Base-by-base conservation (phyloP, 2,113 vertebrate species). In the Atherinomorus stipes region DNA sequence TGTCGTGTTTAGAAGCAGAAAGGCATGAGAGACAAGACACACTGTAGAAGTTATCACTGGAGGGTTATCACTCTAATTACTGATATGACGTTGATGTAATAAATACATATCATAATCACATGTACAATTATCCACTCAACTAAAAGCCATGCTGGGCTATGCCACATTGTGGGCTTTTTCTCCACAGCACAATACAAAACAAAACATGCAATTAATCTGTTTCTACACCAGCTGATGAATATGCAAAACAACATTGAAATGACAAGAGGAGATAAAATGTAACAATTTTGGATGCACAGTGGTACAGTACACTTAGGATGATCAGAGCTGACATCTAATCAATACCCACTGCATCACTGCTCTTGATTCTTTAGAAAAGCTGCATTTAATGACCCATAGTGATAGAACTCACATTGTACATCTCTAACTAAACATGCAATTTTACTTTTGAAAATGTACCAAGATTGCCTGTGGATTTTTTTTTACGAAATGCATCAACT, bases 121-220 rank as follows among this genome's bases (percentile, higher is more conserved):
- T 74, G 34, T 71, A 78, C 61, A 77, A 78, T 83, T 78, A 77
- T 22, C 58, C 60, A 60, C 64, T 74, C 47, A 60, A 11, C 22
- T 49, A 56, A 64, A 69, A 37, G 50, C 21, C 56, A 63, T 22
- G 61, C 60, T 56, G 60, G 1, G 37, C 31, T 28, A 26, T 49
- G 61, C 53, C 42, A 67, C 49, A 73, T 6, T 38, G 23, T 53
- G 49, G 23, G 40, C 11, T 56, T 50, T 67, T 63, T 51, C 45
- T 54, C 18, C 64, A 56, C 49, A 75, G 66, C 18, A 51, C 54
- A 23, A 47, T 28, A 40, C 37, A 56, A 44, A 38, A 7, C 44
- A 59, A 61, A 71, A 78, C 47, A 57, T 50, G 23, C 64, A 53
- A 81, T 84, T 70, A 59, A 67, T 61, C 13, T 19, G 54, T 23